Base-by-base conservation (phyloP, 2,797 vertebrate species). In the Circus cinereus region DNA sequence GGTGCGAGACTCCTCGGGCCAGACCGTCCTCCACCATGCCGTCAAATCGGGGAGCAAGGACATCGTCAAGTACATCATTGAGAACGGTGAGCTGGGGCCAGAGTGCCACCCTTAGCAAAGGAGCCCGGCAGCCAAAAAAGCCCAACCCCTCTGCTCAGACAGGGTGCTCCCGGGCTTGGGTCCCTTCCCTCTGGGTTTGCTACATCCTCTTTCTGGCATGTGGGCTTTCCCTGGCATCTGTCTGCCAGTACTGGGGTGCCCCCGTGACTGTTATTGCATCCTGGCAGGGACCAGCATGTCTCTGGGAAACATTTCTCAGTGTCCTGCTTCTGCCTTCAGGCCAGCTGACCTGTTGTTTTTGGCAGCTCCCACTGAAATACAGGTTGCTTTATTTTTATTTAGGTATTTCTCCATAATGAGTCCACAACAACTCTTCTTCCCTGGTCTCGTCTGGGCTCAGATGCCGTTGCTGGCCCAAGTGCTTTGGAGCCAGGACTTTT, bases 41-140 rank as follows among this genome's bases (percentile, higher is more conserved):
- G 99, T 99, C 88, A 97, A 97, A 50, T 95, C 98, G 2, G 99
- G 99, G 87, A 99, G 98, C 98, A 99, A 99, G 96, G 99, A 99
- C 67, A 98, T 98, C 42, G 99, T 99, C 88, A 98, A 98, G 96
- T 99, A 99, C 97, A 98, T 99, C 95, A 98, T 99, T 3, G 98
- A 99, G 93, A 98, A 99, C 0, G 99, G 99, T 99, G 97, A 98
- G 97, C 92, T 32, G 76, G 14, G 73, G 65, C 50, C 50, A 60
- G 42, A 53, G 42, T 24, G 30, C 50, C 29, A 70, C 40, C 63
- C 57, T 69, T 59, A 64, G 70, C 54, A 75, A 20, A 54, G 65
- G 45, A 82, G 32, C 32, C 38, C 14, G 1, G 59, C 38, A 79
- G 63, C 40, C 4, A 4, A 51, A 83, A 75, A 65, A 75, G 60